Conservation (phyloP, 37 sponge, comb jelly and placozoan genomes). For the Dysidea cf. avara region DNA sequence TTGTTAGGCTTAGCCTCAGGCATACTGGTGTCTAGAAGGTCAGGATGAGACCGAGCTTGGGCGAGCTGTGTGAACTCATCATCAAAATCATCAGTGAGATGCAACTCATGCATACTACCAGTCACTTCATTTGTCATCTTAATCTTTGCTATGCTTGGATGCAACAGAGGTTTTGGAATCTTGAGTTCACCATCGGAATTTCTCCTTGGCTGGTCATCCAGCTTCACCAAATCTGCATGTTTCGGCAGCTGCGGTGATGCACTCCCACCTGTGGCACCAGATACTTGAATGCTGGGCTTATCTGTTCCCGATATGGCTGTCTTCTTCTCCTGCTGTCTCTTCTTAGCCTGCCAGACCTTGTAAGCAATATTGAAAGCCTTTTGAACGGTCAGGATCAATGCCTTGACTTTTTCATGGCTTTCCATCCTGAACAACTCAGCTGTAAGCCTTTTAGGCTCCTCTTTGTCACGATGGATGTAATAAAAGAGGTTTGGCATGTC, state of each 20-base stretch:
- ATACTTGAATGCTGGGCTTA: slow-evolving; percentile 31
- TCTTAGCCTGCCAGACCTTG: slow-evolving; percentile 66
- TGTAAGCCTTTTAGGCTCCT: slow-evolving; percentile 20
- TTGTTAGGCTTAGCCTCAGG: slow-evolving; percentile 17
- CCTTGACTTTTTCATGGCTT: slow-evolving; percentile 44
- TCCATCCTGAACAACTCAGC: slow-evolving; percentile 57
- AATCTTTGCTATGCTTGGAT: no score
- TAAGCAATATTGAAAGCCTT: slow-evolving; percentile 86
- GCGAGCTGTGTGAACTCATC: slow-evolving; percentile 50
- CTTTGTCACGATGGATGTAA: slow-evolving; percentile 65
- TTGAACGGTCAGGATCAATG: slow-evolving; percentile 55
- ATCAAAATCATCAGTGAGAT: slow-evolving; percentile 66
- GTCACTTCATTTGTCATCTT: slow-evolving; percentile 37
- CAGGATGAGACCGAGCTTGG: slow-evolving; percentile 8
- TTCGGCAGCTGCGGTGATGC: not conserved
- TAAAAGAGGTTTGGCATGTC: slow-evolving; percentile 43
- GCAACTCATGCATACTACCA: slow-evolving; percentile 72
- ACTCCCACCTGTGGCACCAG: slow-evolving; percentile 13
- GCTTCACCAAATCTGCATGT: slow-evolving; percentile 32
- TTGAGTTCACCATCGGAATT: no score
- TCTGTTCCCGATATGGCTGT: slow-evolving; percentile 9
- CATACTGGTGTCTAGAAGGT: slow-evolving; percentile 25
- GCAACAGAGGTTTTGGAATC: not conserved
- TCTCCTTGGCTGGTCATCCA: not conserved
- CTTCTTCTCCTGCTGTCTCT: slow-evolving; percentile 26